Percentiles rank a stretch among this genome's conserved stretches.
These are phyloP conservation scores for Rhynchonycteris naso DNA, from an alignment of 2,797 vertebrate genomes.

Conservation along the genomic window DNA sequence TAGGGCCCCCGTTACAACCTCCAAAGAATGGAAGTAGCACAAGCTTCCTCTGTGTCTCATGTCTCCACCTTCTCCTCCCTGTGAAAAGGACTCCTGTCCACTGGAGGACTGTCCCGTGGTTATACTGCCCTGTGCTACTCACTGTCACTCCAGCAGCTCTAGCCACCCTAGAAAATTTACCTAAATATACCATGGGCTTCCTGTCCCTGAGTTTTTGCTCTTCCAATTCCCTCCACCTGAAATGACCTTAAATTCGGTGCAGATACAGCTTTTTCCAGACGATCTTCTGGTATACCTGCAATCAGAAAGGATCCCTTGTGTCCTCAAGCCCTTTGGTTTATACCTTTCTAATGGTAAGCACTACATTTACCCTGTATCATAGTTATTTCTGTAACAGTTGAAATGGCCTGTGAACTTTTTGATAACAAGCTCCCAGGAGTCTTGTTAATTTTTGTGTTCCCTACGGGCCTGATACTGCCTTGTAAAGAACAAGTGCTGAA, in stretches of 20 bases:
- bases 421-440: background rate
- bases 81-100: background rate
- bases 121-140: background rate
- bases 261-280: background rate
- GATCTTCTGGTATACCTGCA: background rate
- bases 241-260: background rate
- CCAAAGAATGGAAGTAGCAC: background rate
- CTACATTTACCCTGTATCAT: background rate
- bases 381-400: background rate
- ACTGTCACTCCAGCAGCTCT: background rate
- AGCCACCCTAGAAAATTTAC: background rate
- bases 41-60: background rate
- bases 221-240: background rate
- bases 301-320: background rate
- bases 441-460: slow-evolving; percentile 13
- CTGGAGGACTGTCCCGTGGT: background rate
- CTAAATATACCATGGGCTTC: background rate
- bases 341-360: background rate
- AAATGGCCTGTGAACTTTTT: background rate
- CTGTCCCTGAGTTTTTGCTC: background rate
- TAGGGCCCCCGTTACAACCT: background rate
- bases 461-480: background rate
- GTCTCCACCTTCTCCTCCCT: background rate
- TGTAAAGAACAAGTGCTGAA: background rate
- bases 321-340: background rate